Conservation (phyloP, 2,113 vertebrate genomes). For the Eurypyga helias region DNA sequence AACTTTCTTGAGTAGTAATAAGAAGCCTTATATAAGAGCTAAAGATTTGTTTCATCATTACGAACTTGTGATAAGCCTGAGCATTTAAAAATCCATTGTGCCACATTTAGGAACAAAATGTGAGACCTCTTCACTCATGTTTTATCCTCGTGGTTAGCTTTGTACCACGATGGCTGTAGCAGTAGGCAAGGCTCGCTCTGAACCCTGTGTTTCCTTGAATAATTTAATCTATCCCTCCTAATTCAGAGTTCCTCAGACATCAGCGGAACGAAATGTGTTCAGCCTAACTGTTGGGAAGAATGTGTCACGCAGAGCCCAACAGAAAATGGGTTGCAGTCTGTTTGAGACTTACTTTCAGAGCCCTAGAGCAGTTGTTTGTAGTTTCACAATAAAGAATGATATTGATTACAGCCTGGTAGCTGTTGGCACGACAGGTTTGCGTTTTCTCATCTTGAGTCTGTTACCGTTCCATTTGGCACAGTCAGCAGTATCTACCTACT, state of each 20-base stretch:
- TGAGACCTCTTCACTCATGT: neutral
- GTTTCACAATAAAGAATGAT: neutral
- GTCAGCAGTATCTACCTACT: accelerated
- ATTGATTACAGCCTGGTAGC: neutral
- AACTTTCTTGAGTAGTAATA: conserved; percentile 20
- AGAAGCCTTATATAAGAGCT: neutral
- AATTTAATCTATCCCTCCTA: neutral
- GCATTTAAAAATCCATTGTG: neutral
- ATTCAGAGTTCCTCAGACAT: neutral
- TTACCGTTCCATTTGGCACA: neutral
- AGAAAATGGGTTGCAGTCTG: neutral
- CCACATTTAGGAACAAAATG: neutral
- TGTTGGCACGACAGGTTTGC: neutral
- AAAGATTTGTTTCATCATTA: neutral
- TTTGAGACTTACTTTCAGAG: neutral
- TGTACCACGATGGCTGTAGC: neutral
- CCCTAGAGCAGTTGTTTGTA: neutral
- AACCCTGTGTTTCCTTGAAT: neutral
- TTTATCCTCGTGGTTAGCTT: neutral
- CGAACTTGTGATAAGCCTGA: neutral
- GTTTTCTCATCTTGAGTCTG: neutral
- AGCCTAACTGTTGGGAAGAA: neutral
- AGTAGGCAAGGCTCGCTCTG: neutral
- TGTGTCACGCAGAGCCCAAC: neutral
- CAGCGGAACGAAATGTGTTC: accelerated